Evolutionary conservation across 64 coral and sea anemone species (phyloP), one percentile per base, ranked within the genome.

Genomic region (Montipora capricornis): DNA sequence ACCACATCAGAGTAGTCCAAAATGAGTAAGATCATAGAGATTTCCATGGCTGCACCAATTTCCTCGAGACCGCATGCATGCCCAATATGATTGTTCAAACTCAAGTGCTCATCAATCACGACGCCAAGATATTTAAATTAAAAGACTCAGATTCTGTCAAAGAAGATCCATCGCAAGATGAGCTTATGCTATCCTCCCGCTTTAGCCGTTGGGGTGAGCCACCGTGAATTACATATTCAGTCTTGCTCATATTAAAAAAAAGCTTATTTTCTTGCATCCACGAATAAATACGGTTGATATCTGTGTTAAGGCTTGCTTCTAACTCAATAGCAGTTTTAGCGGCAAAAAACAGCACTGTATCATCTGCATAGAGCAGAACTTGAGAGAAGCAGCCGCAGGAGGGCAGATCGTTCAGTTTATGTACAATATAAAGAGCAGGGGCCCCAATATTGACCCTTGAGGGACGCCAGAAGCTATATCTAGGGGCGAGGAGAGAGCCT

Each of bases 351-450:
- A 76, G 0, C 74, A 76, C 74, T 76, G 26, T 76, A 76, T 76
- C 26, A 14, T 48, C 74, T 5, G 6, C 74, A 76, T 76, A 76
- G n/a, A 76, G 74, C 24, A 46, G 44, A 77, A 77, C 75, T 77
- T 70, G 67, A 0, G 14, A 70, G 0, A 70, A 70, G 37, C 37
- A 37, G n/a, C 57, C 8, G 8, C 24, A 45, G 15, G 6, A 20
- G 29, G 89, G 64, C 62, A 90, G 44, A 26, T 90, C 89, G 19
- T 37, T 37, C 37, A 37, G 2, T 90, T 90, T 46, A 90, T 48
- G n/a, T 80, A 20, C 17, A 80, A 47, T 67, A 80, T 68, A 81
- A 80, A 90, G 55, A 90, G 77, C 64, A 90, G 76, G 44, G 89
- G 76, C 19, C 89, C 89, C 6, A 73, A 78, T 49, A 68, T 90